Base-by-base conservation (phyloP, 2,113 vertebrate genomes). In the Platichthys stellatus region DNA sequence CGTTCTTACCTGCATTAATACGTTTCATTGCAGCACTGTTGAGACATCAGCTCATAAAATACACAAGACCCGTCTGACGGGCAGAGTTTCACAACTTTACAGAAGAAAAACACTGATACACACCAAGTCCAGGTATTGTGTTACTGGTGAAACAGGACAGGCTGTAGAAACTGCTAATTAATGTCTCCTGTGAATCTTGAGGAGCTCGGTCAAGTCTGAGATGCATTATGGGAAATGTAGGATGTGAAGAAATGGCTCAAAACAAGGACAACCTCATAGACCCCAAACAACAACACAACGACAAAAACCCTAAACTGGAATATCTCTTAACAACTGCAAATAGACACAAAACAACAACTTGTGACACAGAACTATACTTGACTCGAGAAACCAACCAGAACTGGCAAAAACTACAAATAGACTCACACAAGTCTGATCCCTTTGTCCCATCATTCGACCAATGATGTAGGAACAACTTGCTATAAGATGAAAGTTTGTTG, bases 1-100 rank as follows among this genome's bases (percentile, higher is more conserved):
- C 6, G 88, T 86, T 77, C 54, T 57, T 64, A 81, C 91, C 56
- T 87, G 88, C 61, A 71, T 28, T 49, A 14, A 56, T 21, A 31
- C 0, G 18, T 66, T 65, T 81, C 49, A 60, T 3, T 28, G 57
- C 3, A n/a, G 24, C 28, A 28, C 21, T 78, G 80, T 83, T 87
- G 76, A 61, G 9, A 72, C 83, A 84, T 3, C 15, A 14, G 4
- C 65, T 18, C 38, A 24, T 68, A 73, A 72, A 49, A 69, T 78
- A 61, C 68, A 51, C 45, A 62, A 76, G 74, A 81, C 63, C 35
- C 64, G 31, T 76, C 23, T 72, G 23, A 51, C 51, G 59, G 20
- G 21, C 5, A 28, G 8, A 26, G 45, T 63, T 49, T 76, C 56
- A 28, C n/a, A 63, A 45, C 3, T 23, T 63, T 17, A 60, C 17